Conservation (phyloP, 2,797 vertebrate genomes). For the Rhyacichthys aspro region DNA sequence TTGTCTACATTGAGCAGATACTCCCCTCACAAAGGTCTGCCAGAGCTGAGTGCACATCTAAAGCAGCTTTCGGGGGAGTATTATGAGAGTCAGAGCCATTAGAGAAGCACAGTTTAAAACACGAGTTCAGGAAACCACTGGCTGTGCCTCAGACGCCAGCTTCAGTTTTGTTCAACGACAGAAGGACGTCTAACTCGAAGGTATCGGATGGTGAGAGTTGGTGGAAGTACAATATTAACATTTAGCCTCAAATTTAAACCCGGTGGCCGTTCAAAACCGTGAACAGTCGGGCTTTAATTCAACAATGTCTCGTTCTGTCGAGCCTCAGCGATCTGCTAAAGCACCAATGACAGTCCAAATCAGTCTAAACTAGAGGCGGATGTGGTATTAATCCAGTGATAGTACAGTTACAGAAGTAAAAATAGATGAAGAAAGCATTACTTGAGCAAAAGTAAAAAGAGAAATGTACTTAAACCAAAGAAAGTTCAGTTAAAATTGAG, state of each 20-base stretch:
- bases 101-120: constrained; percentile 27
- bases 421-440: too few species aligned
- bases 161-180: constrained; percentile 19
- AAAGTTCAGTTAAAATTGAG: too few species aligned
- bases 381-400: too few species aligned
- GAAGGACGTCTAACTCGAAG: constrained; percentile 2
- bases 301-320: not conserved
- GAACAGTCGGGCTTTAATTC: not conserved
- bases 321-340: not conserved
- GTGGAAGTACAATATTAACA: not conserved
- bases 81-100: constrained; percentile 28
- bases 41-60: constrained; percentile 27
- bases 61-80: constrained; percentile 26
- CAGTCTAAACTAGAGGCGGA: too few species aligned
- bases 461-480: too few species aligned
- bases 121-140: constrained; percentile 29
- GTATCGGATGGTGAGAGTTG: not conserved
- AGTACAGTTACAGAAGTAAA: too few species aligned
- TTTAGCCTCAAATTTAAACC: not conserved
- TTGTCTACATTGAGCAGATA: constrained; percentile 31
- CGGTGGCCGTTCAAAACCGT: not conserved
- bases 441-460: too few species aligned
- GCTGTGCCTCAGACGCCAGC: constrained; percentile 24
- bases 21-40: constrained; percentile 19
- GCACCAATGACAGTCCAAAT: not conserved